Evolutionary conservation across 2,888 invertebrate genomes (phyloP).

Genomic region (Hydrotaea cyrtoneurina): DNA sequence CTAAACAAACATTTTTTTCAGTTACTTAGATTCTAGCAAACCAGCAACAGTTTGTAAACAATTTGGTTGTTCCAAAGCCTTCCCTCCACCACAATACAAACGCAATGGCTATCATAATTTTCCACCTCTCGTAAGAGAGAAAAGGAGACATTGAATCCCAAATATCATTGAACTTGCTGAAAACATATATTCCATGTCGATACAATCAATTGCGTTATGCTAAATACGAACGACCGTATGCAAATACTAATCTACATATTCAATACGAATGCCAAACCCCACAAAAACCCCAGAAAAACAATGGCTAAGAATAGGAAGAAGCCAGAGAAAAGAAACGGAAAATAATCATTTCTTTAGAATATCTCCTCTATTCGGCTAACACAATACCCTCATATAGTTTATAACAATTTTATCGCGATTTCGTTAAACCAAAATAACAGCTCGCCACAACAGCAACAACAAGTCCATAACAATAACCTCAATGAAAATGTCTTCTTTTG

Average conservation of each 20-base stretch:
- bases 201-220: slow-evolving; percentile 80
- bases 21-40: no score
- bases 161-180: slow-evolving; percentile 67
- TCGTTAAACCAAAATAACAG: slow-evolving; percentile 61
- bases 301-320: slow-evolving; percentile 8
- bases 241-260: slow-evolving; percentile 71
- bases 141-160: slow-evolving; percentile 6
- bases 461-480: slow-evolving; percentile 49
- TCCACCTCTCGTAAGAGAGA: not conserved
- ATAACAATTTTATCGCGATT: slow-evolving; percentile 64
- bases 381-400: slow-evolving; percentile 61
- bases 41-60: no score
- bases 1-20: no score
- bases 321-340: slow-evolving; percentile 6
- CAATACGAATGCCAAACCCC: not conserved
- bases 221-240: slow-evolving; percentile 74
- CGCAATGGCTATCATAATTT: not conserved
- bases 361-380: slow-evolving; percentile 21
- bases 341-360: slow-evolving; percentile 61
- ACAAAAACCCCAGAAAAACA: not conserved
- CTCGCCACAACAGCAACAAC: slow-evolving; percentile 46
- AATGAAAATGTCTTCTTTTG: slow-evolving; percentile 70
- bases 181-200: slow-evolving; percentile 80
- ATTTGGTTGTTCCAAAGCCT: no score
- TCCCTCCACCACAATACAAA: no score